Percentiles rank a stretch among this genome's conserved stretches.
Conservation (phyloP, 2,113 vertebrate genomes). For the Emberiza fucata region DNA sequence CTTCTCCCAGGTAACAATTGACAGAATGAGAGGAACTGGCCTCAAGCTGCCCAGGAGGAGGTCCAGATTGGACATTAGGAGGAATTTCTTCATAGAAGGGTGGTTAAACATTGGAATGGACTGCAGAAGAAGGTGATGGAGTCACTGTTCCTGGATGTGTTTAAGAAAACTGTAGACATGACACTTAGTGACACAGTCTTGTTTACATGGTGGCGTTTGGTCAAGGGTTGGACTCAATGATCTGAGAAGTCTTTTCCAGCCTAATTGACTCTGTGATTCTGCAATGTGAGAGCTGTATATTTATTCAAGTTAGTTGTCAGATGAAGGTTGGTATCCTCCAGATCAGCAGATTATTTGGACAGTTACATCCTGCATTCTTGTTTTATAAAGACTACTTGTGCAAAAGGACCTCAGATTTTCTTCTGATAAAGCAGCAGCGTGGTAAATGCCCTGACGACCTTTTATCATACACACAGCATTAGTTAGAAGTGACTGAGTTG, state of each 20-base stretch:
- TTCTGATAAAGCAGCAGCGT: not conserved
- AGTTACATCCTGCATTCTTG: not conserved
- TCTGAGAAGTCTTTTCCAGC: not conserved
- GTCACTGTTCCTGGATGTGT: rapidly evolving
- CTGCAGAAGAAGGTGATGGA: not conserved
- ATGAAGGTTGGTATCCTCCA: not conserved
- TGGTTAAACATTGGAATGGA: not conserved
- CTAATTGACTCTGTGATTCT: not conserved
- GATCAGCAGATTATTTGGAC: not conserved
- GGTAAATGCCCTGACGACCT: not conserved
- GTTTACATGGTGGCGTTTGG: rapidly evolving
- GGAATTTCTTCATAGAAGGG: not conserved
- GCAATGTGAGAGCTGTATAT: not conserved
- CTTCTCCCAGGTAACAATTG: rapidly evolving
- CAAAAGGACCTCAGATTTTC: not conserved
- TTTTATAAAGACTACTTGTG: not conserved
- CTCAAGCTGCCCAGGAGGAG: not conserved
- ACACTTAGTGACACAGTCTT: not conserved
- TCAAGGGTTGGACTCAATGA: not conserved
- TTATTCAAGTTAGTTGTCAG: not conserved
- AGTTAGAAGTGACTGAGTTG: not conserved
- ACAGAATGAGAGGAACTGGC: not conserved
- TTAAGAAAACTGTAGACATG: not conserved
- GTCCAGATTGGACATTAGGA: not conserved
- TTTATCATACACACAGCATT: not conserved